phyloP scores from a whole-genome alignment of 1,140 invertebrate species.

The Papilio aristodemus region DNA sequence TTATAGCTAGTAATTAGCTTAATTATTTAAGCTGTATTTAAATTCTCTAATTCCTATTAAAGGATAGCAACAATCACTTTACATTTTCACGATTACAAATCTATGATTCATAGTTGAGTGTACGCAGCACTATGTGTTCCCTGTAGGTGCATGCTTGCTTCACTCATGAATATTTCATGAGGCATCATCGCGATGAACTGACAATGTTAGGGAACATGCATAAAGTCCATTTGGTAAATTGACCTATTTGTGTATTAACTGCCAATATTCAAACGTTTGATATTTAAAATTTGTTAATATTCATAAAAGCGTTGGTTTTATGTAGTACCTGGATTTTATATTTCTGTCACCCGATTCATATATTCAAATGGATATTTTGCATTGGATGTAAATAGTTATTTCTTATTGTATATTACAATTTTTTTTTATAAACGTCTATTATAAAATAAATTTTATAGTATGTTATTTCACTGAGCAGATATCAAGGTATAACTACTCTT shows the following conservation, averaged over 20 bases:
- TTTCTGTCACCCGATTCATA: not conserved
- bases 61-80: not conserved
- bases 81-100: conserved; percentile 1
- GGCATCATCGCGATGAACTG: conserved; percentile 37
- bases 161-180: conserved; percentile 47
- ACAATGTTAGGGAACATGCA: conserved; percentile 36
- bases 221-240: conserved; percentile 35
- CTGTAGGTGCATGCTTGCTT: conserved; percentile 21
- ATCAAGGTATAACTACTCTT: too few species aligned
- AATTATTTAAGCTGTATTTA: too few species aligned
- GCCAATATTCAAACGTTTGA: conserved; percentile 28
- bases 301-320: not conserved
- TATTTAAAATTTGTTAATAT: conserved; percentile 28
- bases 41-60: not conserved
- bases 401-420: too few species aligned
- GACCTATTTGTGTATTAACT: conserved; percentile 35
- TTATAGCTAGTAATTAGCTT: too few species aligned
- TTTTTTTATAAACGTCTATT: too few species aligned
- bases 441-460: too few species aligned
- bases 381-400: not conserved
- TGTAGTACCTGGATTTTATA: not conserved
- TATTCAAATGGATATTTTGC: not conserved
- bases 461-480: too few species aligned
- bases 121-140: not conserved
- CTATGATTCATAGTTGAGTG: conserved; percentile 7